phyloP scores from a whole-genome alignment of 2,113 vertebrate genomes.

The Tenebrosternarchus preto region DNA sequence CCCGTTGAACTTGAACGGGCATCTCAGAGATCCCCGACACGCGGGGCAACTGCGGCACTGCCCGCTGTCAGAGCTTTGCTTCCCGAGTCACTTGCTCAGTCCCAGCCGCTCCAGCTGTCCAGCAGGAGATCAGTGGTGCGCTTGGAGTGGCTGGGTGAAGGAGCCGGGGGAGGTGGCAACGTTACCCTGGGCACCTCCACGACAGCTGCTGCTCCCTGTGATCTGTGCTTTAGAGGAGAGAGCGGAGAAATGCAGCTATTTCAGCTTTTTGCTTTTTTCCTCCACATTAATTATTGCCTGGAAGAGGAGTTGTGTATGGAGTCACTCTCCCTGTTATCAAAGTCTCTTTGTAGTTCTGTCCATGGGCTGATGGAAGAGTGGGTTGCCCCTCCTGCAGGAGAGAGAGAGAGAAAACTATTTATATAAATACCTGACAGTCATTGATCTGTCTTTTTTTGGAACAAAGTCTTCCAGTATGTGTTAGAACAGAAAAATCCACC shows the following conservation, averaged over 20 bases:
- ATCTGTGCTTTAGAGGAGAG: slow-evolving; percentile 14
- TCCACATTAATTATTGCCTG: slow-evolving; percentile 27
- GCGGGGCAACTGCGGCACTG: neutral
- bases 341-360: slow-evolving; percentile 25
- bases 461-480: neutral
- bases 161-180: neutral
- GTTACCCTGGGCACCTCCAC: neutral
- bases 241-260: neutral
- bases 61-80: slow-evolving; percentile 12
- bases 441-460: neutral
- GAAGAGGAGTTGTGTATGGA: slow-evolving; percentile 30
- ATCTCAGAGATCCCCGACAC: slow-evolving; percentile 19
- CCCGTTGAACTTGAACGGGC: neutral
- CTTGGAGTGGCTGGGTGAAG: neutral
- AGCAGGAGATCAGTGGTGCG: neutral
- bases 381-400: neutral
- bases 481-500: neutral
- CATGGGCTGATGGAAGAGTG: neutral
- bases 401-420: neutral
- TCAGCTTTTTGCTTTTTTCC: neutral
- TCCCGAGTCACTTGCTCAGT: too few relatives aligned
- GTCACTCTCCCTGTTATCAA: slow-evolving; percentile 44
- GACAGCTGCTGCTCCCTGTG: slow-evolving; percentile 5
- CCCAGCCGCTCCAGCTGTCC: neutral
- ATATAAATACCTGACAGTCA: neutral